A percentile compares a stretch with the other conserved stretches of the same genome.
phyloP scores from a whole-genome alignment of 2,797 vertebrate species.

The Melanotaenia boesemani region DNA sequence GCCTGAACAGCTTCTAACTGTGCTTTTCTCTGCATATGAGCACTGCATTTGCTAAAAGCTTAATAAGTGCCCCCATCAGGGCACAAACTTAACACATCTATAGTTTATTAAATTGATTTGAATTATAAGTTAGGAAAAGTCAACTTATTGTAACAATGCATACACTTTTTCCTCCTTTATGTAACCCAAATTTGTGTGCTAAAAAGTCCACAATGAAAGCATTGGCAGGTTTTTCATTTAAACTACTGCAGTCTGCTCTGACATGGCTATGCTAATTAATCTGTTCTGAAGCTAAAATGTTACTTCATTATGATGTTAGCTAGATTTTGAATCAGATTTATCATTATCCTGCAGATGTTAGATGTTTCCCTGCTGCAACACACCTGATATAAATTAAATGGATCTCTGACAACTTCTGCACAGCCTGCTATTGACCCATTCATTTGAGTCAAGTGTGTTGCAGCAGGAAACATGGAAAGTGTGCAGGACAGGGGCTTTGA shows the following conservation, averaged over 20 bases:
- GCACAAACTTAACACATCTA: not conserved
- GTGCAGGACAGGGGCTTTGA: no score
- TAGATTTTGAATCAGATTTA: not conserved
- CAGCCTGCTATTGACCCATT: no score
- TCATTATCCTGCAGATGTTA: not conserved
- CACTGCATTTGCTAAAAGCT: conserved; percentile 3
- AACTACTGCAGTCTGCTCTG: not conserved
- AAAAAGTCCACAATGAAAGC: not conserved
- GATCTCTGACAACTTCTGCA: no score
- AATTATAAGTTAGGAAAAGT: not conserved
- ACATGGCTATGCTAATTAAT: not conserved
- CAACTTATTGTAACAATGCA: not conserved
- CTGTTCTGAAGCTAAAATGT: not conserved
- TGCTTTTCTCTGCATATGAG: not conserved
- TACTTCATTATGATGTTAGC: not conserved
- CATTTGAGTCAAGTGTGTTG: no score
- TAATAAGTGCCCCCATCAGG: conserved; percentile 2
- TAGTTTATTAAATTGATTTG: not conserved
- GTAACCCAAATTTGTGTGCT: no score
- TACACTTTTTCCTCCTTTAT: not conserved
- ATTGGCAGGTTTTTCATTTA: not conserved
- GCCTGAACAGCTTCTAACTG: conserved; percentile 1
- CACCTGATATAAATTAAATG: no score
- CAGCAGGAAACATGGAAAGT: no score
- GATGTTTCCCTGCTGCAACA: no score